Conservation (phyloP, 30 jellyfish, hydroid and myxozoan species). For the Pseudorhiza aurosa region DNA sequence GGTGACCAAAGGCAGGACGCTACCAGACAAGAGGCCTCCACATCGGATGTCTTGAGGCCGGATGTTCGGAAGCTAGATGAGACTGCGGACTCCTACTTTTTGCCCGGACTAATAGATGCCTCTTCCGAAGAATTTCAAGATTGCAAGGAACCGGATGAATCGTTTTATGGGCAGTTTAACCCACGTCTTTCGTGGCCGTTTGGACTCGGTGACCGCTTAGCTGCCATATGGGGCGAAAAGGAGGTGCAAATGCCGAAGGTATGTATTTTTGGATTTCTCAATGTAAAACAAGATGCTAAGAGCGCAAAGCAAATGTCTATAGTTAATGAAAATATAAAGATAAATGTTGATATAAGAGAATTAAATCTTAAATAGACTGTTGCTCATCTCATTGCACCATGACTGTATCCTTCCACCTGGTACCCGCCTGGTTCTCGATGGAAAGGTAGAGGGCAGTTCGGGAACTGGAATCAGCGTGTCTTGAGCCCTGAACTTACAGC, state of each 20-base stretch:
- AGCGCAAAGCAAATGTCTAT: too few relatives aligned
- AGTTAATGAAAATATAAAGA: too few relatives aligned
- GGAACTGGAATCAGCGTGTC: too few relatives aligned
- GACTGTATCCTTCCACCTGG: too few relatives aligned
- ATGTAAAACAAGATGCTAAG: not conserved
- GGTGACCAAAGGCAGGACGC: too few relatives aligned
- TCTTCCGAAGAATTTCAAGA: constrained; percentile 33
- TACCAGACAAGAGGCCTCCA: not conserved
- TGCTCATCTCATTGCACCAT: too few relatives aligned
- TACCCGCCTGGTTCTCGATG: too few relatives aligned
- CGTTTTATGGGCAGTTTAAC: constrained; percentile 69
- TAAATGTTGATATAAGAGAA: too few relatives aligned
- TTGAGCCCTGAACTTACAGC: too few relatives aligned
- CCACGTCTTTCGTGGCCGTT: constrained; percentile 82
- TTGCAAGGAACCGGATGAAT: constrained; percentile 48
- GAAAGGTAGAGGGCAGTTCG: too few relatives aligned
- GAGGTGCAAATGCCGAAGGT: constrained; percentile 50
- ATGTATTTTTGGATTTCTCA: not conserved
- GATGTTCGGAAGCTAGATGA: not conserved
- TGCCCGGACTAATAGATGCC: constrained; percentile 20
- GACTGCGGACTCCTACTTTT: constrained; percentile 47
- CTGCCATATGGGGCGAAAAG: constrained; percentile 65
- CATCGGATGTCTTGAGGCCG: not conserved
- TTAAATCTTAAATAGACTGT: too few relatives aligned
- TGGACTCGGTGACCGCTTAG: constrained; percentile 58